A percentile compares a stretch with the other conserved stretches of the same genome.
phyloP scores from a whole-genome alignment of 2,797 vertebrate genomes.

The Ciconia nigra region DNA sequence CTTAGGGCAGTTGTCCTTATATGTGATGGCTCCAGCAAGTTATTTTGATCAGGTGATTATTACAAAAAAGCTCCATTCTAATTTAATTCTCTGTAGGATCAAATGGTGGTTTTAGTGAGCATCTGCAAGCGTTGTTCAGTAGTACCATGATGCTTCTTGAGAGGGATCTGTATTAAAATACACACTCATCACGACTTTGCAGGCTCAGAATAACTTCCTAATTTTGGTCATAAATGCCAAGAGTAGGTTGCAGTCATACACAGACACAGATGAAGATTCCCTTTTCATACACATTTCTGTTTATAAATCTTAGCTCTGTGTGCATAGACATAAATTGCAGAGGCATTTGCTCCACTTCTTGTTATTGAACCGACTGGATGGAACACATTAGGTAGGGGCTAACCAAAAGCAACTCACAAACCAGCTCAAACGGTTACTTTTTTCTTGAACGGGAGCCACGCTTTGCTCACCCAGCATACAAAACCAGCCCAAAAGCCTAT shows the following conservation, averaged over 20 bases:
- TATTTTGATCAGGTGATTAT: constrained; percentile 30
- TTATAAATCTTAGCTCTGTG: not conserved
- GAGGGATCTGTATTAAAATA: not conserved
- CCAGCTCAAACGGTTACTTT: not conserved
- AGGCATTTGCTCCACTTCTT: not conserved
- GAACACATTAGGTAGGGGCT: not conserved
- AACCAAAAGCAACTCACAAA: not conserved
- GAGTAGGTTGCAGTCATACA: not conserved
- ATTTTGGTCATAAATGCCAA: constrained; percentile 1
- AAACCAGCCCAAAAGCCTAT: not conserved
- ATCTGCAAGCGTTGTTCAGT: not conserved
- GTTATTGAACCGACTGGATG: not conserved
- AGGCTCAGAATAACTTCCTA: constrained; percentile 16
- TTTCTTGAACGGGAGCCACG: not conserved
- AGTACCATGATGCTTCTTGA: not conserved
- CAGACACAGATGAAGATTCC: not conserved
- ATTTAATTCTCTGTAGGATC: constrained; percentile 16
- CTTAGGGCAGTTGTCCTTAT: not conserved
- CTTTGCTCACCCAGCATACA: not conserved
- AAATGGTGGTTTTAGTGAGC: not conserved
- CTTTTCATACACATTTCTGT: not conserved
- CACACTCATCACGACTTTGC: not conserved
- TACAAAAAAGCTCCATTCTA: constrained; percentile 18
- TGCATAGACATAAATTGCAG: not conserved
- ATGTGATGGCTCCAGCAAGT: not conserved